Percentiles rank a stretch among this genome's conserved stretches.
Conservation (phyloP, 2,797 vertebrate genomes). For the Coregonus suidteri region DNA sequence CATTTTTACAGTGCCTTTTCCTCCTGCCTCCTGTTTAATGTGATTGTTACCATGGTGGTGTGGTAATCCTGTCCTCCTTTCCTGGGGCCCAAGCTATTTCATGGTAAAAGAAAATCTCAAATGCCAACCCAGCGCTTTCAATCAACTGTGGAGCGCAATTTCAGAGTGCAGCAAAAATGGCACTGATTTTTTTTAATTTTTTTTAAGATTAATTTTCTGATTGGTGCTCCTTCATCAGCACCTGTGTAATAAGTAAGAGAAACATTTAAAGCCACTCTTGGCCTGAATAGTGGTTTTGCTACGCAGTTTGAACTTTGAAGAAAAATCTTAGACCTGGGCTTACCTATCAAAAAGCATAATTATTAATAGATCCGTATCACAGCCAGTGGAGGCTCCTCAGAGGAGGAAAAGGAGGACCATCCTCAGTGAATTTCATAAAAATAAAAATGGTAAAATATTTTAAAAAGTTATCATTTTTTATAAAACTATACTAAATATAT, state of each 20-base stretch:
- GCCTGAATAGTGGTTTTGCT: not conserved
- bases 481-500: too few relatives aligned
- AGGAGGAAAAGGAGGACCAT: too few relatives aligned
- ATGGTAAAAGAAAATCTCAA: not conserved
- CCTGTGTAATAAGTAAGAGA: not conserved
- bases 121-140: not conserved
- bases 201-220: not conserved
- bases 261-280: not conserved
- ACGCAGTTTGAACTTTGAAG: not conserved
- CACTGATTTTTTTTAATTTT: not conserved
- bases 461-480: too few relatives aligned
- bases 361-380: not conserved
- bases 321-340: not conserved
- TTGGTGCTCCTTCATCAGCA: not conserved
- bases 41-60: slow-evolving; percentile 4
- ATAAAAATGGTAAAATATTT: too few relatives aligned
- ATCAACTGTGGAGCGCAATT: not conserved
- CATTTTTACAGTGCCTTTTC: not conserved
- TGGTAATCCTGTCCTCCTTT: not conserved
- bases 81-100: not conserved
- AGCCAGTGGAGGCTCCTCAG: too few relatives aligned
- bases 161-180: not conserved
- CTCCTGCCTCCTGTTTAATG: not conserved
- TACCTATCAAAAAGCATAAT: not conserved
- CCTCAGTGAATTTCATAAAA: too few relatives aligned